Evolutionary conservation across 2,888 invertebrate genomes (phyloP), one percentile per base, ranked within the genome.

Genomic region (Zele albiditarsus): DNA sequence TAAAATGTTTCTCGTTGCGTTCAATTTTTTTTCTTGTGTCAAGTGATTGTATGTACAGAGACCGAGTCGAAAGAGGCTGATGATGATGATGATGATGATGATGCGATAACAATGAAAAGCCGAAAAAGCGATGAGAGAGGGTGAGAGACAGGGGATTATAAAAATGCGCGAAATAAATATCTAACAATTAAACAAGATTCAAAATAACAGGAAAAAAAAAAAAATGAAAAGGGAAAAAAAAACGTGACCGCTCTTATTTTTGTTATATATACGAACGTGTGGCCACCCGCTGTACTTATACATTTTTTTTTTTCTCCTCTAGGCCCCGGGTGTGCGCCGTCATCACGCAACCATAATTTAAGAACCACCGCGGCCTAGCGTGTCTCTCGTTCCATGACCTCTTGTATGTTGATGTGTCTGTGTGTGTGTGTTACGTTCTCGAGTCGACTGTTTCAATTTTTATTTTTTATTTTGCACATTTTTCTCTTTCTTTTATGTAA

Each of bases 321-420:
- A 72, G 72, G 73, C 77, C 53, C 57, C 38, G 60, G 42, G 66
- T 57, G 72, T 66, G 72, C 66, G 65, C 65, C 78, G 79, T 81
- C 79, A 80, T 81, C 81, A 81, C 81, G 81, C 81, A 77, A 81
- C 81, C 79, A 81, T 81, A 80, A 80, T 80, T 81, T 81, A 77
- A 78, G 71, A 77, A 77, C 75, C 76, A 76, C 74, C 53, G 77
- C 77, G 77, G 75, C 79, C 70, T 79, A 77, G 77, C 77, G 78
- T 76, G 72, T 72, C 71, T 58, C 74, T 46, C 67, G 66, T 68
- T 73, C 63, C 57, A 58, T 70, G 71, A 65, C 63, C 71, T 63
- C 71, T 72, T 16, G 60, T 72, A 53, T 53, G 20, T 53, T 6
- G 8, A 53, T 53, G 20, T 42, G 12, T 42, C 5, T 42, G 12